These are phyloP conservation scores for Diuraphis noxia DNA, from an alignment of 1,140 invertebrate species.

Conservation along the genomic window DNA sequence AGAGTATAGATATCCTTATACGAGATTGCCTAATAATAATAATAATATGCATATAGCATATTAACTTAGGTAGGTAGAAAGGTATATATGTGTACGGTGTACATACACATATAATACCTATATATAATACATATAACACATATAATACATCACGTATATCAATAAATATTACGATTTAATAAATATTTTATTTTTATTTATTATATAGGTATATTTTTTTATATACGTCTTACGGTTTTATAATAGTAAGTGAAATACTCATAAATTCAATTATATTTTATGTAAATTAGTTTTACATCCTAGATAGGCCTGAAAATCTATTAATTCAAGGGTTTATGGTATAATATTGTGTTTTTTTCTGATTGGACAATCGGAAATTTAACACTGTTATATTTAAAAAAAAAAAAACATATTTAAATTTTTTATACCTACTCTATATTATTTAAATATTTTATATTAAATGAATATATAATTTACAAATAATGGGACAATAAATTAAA, in stretches of 20 bases:
- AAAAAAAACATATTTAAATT: neutral
- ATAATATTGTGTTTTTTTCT: no score
- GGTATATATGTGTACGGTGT: no score
- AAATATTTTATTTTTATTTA: no score
- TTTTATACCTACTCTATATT: neutral
- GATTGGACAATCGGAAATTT: neutral
- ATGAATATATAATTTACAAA: neutral
- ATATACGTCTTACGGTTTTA: no score
- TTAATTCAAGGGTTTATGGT: neutral
- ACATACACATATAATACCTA: no score
- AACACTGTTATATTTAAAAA: neutral
- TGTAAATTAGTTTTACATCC: neutral
- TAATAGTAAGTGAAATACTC: no score
- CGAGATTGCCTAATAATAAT: neutral
- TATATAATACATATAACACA: no score
- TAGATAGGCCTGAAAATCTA: neutral
- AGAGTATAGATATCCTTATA: neutral
- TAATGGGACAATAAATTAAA: neutral
- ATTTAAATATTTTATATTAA: neutral
- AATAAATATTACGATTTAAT: no score
- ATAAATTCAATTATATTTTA: no score
- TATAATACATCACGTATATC: no score
- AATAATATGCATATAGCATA: neutral
- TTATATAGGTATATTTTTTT: no score
- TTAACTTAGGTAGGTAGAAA: no score